Percentiles rank a stretch among this genome's conserved stretches.
phyloP scores from a whole-genome alignment of 2,797 vertebrate genomes.

The Tenualosa thibaudeaui region DNA sequence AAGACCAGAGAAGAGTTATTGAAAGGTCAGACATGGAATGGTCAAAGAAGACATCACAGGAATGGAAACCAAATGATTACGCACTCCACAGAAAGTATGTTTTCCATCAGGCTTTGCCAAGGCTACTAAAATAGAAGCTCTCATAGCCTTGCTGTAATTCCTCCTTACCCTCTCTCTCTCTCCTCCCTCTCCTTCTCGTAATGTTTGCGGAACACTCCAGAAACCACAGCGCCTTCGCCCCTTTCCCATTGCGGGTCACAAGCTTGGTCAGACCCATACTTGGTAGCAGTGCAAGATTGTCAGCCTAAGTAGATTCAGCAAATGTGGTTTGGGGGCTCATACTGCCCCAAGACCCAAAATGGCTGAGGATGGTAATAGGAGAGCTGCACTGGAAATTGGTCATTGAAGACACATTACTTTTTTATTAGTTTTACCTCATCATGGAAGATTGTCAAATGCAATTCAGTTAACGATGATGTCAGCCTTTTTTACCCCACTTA shows the following conservation, averaged over 20 bases:
- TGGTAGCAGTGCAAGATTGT: background rate
- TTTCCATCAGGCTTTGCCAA: constrained; percentile 10
- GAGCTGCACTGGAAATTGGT: constrained; percentile 9
- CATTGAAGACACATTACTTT: constrained; percentile 23
- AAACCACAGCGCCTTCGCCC: constrained; percentile 12
- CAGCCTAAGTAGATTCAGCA: background rate
- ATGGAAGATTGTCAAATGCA: constrained; percentile 22
- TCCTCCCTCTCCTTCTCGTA: background rate
- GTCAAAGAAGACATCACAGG: background rate
- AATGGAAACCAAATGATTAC: constrained; percentile 24
- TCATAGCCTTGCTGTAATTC: background rate
- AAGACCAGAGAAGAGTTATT: background rate
- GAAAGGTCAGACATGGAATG: background rate
- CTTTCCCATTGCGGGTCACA: constrained; percentile 10
- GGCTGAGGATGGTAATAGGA: background rate
- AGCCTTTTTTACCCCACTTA: constrained; percentile 17
- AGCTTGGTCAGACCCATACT: background rate
- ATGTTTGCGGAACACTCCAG: constrained; percentile 14
- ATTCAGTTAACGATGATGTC: constrained; percentile 24
- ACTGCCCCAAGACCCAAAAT: background rate
- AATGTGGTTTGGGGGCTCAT: constrained; percentile 4
- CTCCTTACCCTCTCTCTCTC: background rate
- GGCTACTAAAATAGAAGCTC: constrained; percentile 15
- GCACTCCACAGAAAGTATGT: constrained; percentile 20
- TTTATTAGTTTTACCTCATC: constrained; percentile 14